Percentiles rank a stretch among this genome's conserved stretches.
These are phyloP conservation scores for Trematomus loennbergii DNA, from an alignment of 2,113 vertebrate species.

Conservation along the genomic window DNA sequence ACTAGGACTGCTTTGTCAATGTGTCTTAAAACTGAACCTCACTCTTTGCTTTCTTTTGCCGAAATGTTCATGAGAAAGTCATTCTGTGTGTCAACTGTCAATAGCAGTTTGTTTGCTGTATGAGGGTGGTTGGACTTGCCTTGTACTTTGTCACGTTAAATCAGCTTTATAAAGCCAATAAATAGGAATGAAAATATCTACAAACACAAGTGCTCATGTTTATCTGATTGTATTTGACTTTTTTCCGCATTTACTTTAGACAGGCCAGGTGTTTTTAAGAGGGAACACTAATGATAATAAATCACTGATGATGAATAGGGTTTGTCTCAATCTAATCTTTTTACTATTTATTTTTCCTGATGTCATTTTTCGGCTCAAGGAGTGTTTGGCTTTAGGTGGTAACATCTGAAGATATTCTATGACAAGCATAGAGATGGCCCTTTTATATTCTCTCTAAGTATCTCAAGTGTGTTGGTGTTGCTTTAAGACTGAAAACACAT, in stretches of 20 bases:
- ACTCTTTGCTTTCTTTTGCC: not conserved
- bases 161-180: slow-evolving; percentile 18
- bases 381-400: not conserved
- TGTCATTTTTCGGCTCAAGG: not conserved
- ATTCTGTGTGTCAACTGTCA: slow-evolving; percentile 11
- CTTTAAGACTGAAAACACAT: too few relatives aligned
- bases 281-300: slow-evolving; percentile 50
- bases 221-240: slow-evolving; percentile 51
- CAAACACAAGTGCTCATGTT: slow-evolving; percentile 56
- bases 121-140: slow-evolving; percentile 15
- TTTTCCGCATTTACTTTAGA: slow-evolving; percentile 46
- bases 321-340: slow-evolving; percentile 17
- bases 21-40: slow-evolving; percentile 1
- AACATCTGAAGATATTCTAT: not conserved
- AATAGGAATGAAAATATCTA: not conserved
- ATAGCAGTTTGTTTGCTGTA: slow-evolving; percentile 1
- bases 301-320: slow-evolving; percentile 29
- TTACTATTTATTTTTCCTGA: not conserved
- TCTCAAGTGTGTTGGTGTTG: not conserved
- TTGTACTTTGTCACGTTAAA: slow-evolving; percentile 25
- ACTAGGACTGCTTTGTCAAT: not conserved
- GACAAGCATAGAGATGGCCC: not conserved
- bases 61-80: slow-evolving; percentile 10
- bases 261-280: slow-evolving; percentile 47
- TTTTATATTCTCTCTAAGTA: not conserved